phyloP scores from a whole-genome alignment of 2,797 vertebrate genomes.

The Sciurus carolinensis region DNA sequence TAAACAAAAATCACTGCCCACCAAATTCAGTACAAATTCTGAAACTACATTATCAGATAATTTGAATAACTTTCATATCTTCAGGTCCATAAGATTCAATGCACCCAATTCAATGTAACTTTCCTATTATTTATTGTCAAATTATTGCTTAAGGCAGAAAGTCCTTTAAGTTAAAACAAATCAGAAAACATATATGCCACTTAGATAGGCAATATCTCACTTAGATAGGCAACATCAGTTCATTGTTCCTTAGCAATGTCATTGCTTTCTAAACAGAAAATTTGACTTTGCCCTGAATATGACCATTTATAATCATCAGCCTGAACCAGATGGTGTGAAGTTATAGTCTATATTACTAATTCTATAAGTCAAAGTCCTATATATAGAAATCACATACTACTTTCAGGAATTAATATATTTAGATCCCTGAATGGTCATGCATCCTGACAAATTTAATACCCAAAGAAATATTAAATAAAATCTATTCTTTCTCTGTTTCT shows the following conservation, averaged over 20 bases:
- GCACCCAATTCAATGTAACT: background rate
- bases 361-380: background rate
- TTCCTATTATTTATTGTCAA: background rate
- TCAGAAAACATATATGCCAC: background rate
- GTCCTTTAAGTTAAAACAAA: background rate
- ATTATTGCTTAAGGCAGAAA: background rate
- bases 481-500: background rate
- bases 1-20: conserved; percentile 29
- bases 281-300: background rate
- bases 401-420: background rate
- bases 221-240: background rate
- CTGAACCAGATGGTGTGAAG: background rate
- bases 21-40: conserved; percentile 2
- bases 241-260: background rate
- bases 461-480: background rate
- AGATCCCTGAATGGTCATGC: background rate
- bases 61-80: conserved; percentile 10
- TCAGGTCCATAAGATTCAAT: background rate
- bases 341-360: background rate
- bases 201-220: background rate
- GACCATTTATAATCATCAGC: background rate
- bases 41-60: background rate
- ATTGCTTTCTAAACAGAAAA: conserved; percentile 14
- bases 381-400: background rate
- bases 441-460: background rate